Percentiles rank a stretch among this genome's conserved stretches.
Conservation (phyloP, 2,113 vertebrate species). For the Rhombomys opimus region DNA sequence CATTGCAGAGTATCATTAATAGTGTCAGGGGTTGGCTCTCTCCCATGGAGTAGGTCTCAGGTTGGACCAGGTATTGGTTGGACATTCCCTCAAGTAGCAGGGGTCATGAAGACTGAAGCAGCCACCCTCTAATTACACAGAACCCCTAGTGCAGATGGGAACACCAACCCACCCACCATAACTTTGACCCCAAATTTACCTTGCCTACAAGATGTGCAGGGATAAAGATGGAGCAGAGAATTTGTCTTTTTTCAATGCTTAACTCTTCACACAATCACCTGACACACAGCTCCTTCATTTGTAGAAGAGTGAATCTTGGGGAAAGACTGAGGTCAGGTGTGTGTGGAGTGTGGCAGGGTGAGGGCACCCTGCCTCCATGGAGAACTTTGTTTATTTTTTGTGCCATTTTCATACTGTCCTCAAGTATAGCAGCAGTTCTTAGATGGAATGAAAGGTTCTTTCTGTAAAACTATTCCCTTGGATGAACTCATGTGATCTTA, state of each 20-base stretch:
- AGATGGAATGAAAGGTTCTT: background rate
- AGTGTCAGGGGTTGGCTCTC: no score
- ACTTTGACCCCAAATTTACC: no score
- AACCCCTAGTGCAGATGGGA: no score
- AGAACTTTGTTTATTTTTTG: background rate
- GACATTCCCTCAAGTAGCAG: no score
- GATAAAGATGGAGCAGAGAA: background rate
- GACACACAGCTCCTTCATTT: background rate
- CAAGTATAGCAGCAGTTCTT: background rate
- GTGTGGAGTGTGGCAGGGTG: background rate
- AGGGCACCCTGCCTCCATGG: background rate
- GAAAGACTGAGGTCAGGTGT: background rate
- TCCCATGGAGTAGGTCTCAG: no score
- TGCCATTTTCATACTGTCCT: background rate
- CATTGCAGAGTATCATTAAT: no score
- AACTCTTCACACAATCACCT: background rate
- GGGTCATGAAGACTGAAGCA: no score
- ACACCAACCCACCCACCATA: no score
- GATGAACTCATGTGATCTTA: conserved; percentile 45
- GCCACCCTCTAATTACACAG: no score
- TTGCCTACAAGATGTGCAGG: no score
- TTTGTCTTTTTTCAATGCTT: background rate
- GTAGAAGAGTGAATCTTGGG: background rate
- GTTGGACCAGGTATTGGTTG: no score
- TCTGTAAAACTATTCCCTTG: background rate